Base-by-base conservation (phyloP, 2,888 invertebrate genomes). In the Omphaloscelis lunosa region DNA sequence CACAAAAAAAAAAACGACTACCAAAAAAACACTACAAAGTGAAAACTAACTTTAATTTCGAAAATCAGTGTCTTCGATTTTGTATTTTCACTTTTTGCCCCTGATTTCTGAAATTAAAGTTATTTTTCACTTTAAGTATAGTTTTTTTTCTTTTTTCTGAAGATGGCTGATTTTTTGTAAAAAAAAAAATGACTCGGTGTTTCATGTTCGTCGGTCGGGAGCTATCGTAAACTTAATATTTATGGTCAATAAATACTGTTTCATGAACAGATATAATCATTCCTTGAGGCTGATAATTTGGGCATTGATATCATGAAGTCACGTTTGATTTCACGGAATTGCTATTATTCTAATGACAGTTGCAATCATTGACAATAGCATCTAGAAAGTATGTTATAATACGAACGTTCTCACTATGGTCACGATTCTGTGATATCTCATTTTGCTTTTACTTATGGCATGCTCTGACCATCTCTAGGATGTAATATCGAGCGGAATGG, bases 201-300 rank as follows among this genome's bases (percentile, higher is more conserved):
- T 80, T 68, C 80, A 68, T 81, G 72, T 77, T 65, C 67, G 20
- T 39, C 65, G 20, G 66, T 58, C 56, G 15, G 61, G 17, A 63
- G 82, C 53, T 70, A 58, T 77, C 76, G 79, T 81, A 83, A 85
- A 85, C 75, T 85, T 81, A 61, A 78, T 85, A 74, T 83, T 87
- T 82, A 88, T 79, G 79, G 74, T 23, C 84, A 79, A 84, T 89
- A 86, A 88, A 88, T 63, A 83, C 80, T 70, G 77, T 81, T 86
- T 84, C 71, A 79, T 87, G 72, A 80, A 80, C 66, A 59, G 75
- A 78, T 45, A 88, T 80, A 84, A 83, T 79, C 9, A 74, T 88
- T 83, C 77, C 72, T 77, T 86, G 85, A 79, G 68, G 61, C 68
- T 88, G 76, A 86, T 86, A 69, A 82, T 75, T 83, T 77, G 84